Evolutionary conservation across 2,888 invertebrate genomes (phyloP), one percentile per base, ranked within the genome.

Genomic region (Troides oblongomaculatus): DNA sequence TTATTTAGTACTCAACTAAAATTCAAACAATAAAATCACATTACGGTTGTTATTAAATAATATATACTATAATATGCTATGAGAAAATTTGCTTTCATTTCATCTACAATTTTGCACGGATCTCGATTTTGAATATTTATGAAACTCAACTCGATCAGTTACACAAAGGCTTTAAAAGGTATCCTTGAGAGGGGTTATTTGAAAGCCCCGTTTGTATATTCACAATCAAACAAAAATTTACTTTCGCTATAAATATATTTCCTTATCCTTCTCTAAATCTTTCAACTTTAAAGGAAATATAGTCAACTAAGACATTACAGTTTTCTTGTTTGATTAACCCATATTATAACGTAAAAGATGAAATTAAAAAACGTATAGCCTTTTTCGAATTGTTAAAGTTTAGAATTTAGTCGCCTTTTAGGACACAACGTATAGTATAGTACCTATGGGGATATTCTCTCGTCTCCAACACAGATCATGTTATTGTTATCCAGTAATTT

Each of bases 41-140:
- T 57, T 21, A 57, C 56, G 12, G 5, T 17, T 57, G 1, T 14
- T 10, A 2, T 4, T 21, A 57, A 21, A 8, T 21, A 21, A 57
- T 21, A n/a, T n/a, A n/a, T n/a, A 57, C 7, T 57, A 23, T 57
- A 21, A 18, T 21, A 23, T 18, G 18, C 21, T 21, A 8, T 23
- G 57, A n/a, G 53, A 53, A 53, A 53, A 53, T n/a, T 5, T 53
- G n/a, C 21, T 18, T 57, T 21, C 21, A 57, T 57, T 57, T 18
- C n/a, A 21, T n/a, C 21, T 57, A 57, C n/a, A 57, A 57, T 43
- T 43, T 62, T 62, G 21, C 10, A 30, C 18, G 21, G 62, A 2
- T 43, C 30, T 62, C 43, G 21, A 21, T 23, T 50, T 50, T 43
- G 50, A 62, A 46, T 62, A 62, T 62, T 62, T 50, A 62, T 62